Percentiles rank a stretch among this genome's conserved stretches.
Evolutionary conservation across 2,888 invertebrate species (phyloP).

Genomic region (Pherbina coryleti): DNA sequence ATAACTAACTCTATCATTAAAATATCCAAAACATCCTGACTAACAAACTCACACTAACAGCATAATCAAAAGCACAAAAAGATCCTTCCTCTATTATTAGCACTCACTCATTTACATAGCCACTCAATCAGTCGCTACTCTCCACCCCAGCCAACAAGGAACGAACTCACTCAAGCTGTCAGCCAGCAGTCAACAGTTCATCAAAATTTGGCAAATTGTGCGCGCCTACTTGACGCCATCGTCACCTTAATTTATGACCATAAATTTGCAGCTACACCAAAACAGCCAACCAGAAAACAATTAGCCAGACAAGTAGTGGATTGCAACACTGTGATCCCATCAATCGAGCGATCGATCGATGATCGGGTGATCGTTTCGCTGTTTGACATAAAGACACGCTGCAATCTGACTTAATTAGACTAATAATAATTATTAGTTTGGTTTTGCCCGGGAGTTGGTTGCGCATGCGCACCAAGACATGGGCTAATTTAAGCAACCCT

Average conservation of each 20-base stretch:
- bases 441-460: slow-evolving; percentile 43
- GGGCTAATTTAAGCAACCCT: too few relatives aligned
- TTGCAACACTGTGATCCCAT: not conserved
- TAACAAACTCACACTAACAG: too few relatives aligned
- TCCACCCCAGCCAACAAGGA: not conserved
- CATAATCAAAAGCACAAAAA: not conserved
- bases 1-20: too few relatives aligned
- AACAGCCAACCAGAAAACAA: not conserved
- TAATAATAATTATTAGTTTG: slow-evolving; percentile 65
- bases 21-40: too few relatives aligned
- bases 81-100: not conserved
- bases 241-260: slow-evolving; percentile 27
- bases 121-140: not conserved
- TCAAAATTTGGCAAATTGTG: slow-evolving; percentile 33
- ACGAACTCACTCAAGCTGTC: not conserved
- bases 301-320: not conserved
- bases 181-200: slow-evolving; percentile 31
- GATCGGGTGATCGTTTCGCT: slow-evolving; percentile 33
- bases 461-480: slow-evolving; percentile 41
- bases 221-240: not conserved
- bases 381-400: slow-evolving; percentile 62
- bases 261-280: not conserved
- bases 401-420: slow-evolving; percentile 62
- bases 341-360: not conserved
- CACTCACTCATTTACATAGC: not conserved